Evolutionary conservation across 2,797 vertebrate species (phyloP).

Genomic region (Gallinago nigripennis): DNA sequence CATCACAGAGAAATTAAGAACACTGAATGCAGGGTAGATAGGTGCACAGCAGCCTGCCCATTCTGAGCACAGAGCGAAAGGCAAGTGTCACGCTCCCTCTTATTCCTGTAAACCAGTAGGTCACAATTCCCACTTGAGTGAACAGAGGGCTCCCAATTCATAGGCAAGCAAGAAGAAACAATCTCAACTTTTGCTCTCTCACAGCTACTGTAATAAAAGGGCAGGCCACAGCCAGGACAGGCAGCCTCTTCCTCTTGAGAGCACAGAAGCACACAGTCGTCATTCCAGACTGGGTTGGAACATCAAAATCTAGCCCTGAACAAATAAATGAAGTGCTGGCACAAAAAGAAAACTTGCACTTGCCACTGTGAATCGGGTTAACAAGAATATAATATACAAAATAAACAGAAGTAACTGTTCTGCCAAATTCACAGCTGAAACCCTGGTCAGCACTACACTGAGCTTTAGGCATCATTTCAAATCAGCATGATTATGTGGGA

Average conservation of each 20-base stretch:
- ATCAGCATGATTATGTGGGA: background rate
- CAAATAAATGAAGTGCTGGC: background rate
- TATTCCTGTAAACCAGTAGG: background rate
- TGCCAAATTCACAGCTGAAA: slow-evolving; percentile 8
- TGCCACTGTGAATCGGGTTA: background rate
- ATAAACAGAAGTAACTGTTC: slow-evolving; percentile 13
- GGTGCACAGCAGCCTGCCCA: background rate
- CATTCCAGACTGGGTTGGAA: background rate
- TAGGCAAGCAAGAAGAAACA: background rate
- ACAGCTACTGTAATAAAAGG: background rate
- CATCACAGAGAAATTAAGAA: background rate
- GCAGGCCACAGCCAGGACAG: background rate
- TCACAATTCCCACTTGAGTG: background rate
- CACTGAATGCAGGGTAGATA: background rate
- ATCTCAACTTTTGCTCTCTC: background rate
- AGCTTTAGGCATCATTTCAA: background rate
- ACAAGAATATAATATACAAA: background rate
- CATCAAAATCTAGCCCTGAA: background rate
- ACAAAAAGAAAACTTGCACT: background rate
- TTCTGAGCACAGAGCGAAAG: background rate
- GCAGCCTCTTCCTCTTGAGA: background rate
- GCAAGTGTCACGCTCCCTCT: background rate
- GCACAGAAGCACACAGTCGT: background rate
- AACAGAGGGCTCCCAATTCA: background rate
- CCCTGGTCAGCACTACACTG: background rate